Evolutionary conservation across 2,888 invertebrate species (phyloP), one percentile per base, ranked within the genome.

Genomic region (Drosophila eohydei): DNA sequence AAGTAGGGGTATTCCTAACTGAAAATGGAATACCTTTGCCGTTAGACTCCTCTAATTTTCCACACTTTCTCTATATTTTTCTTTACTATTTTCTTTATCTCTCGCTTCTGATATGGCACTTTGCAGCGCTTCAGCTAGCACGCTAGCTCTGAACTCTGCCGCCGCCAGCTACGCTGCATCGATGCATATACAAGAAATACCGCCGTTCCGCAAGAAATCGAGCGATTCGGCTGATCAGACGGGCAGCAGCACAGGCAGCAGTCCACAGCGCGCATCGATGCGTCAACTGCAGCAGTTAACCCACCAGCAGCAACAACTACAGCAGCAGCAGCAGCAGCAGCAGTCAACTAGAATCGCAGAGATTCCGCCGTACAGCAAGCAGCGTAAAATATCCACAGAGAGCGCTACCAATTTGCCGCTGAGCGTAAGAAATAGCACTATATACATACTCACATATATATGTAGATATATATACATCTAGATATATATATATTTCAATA

Each of bases 361-460:
- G 81, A 92, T 92, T 83, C 94, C 94, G 61, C 94, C 94, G 28
- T 94, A 93, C 89, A 93, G 93, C 86, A 93, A 94, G 82, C 93
- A 94, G 26, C 93, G 94, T 77, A 94, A 94, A 88, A 86, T 91
- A 80, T 94, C 94, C n/a, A 93, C 93, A 63, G 94, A 94, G 88
- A 94, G 94, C 92, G 91, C 92, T 54, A 90, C 91, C 60, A 91
- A 92, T 73, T 87, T 91, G 76, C 88, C 92, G 65, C 85, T 92
- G 78, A 92, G 90, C 84, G 93, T 93, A 92, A 93, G 92, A 58
- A 21, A 43, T 30, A 55, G 28, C 59, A 40, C 52, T 4, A 34
- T 34, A 46, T 57, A 30, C 34, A 11, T 16, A 30, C 0, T 8
- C 8, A 28, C 9, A n/a, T 8, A n/a, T 28, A 30, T 9, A n/a